A percentile compares a stretch with the other conserved stretches of the same genome.
Conservation (phyloP, 2,113 vertebrate species). For the Solea senegalensis region DNA sequence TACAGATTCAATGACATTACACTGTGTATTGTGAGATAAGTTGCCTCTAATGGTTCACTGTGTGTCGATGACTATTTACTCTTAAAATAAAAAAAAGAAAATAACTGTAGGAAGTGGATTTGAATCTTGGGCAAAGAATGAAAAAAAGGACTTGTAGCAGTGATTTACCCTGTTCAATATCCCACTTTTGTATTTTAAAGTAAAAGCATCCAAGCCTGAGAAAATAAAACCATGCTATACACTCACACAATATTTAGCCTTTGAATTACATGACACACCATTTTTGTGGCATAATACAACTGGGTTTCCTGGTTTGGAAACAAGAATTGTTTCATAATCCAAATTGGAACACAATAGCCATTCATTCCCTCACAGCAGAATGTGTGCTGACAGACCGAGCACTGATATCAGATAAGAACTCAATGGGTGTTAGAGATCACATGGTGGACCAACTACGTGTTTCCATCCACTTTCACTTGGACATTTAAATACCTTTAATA, state of each 20-base stretch:
- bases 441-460: conserved; percentile 13
- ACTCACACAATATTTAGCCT: conserved; percentile 12
- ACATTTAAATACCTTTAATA: too few species aligned
- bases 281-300: conserved; percentile 49
- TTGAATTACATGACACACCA: conserved; percentile 37
- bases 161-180: not conserved
- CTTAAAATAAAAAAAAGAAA: not conserved
- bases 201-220: conserved; percentile 10
- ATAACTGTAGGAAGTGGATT: not conserved
- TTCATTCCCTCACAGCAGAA: conserved; percentile 54
- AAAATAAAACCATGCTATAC: not conserved
- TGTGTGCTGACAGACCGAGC: conserved; percentile 12
- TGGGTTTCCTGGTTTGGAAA: conserved; percentile 56
- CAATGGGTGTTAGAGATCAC: conserved; percentile 15
- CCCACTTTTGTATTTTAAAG: conserved; percentile 3
- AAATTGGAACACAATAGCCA: conserved; percentile 61
- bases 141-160: not conserved
- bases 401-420: conserved; percentile 44
- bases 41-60: not conserved
- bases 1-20: conserved; percentile 15
- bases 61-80: conserved; percentile 6
- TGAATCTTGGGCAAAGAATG: not conserved
- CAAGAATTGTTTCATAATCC: conserved; percentile 60
- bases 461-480: not conserved
- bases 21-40: conserved; percentile 1